Conservation (phyloP, 2,888 invertebrate species). For the Icerya purchasi region DNA sequence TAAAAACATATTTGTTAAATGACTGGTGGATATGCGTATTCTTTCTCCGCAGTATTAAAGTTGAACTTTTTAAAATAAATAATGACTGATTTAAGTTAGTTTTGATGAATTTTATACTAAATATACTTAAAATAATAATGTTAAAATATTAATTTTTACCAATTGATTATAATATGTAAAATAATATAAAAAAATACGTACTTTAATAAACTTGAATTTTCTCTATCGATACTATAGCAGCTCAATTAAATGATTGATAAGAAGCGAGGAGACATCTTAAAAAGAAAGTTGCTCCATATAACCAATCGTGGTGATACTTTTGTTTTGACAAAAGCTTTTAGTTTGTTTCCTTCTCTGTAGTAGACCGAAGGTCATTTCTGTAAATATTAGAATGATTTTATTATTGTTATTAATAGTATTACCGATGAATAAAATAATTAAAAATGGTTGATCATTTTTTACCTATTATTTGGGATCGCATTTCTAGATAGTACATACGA, state of each 20-base stretch:
- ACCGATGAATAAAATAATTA: not conserved
- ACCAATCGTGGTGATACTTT: slow-evolving; percentile 16
- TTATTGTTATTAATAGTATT: not conserved
- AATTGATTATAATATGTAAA: too few species aligned
- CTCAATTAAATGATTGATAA: not conserved
- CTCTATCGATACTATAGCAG: too few species aligned
- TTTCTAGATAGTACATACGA: not conserved
- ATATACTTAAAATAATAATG: too few species aligned
- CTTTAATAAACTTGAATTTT: too few species aligned
- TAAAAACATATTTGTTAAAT: too few species aligned
- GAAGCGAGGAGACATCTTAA: slow-evolving; percentile 11
- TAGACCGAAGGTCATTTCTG: slow-evolving; percentile 24
- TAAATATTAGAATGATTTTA: slow-evolving; percentile 10
- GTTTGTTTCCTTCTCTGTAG: slow-evolving; percentile 21
- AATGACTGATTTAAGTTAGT: too few species aligned
- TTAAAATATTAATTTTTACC: too few species aligned
- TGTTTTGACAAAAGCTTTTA: slow-evolving; percentile 17
- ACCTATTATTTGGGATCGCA: not conserved
- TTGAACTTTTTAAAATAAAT: too few species aligned
- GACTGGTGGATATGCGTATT: too few species aligned
- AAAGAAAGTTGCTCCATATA: slow-evolving; percentile 16
- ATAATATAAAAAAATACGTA: too few species aligned
- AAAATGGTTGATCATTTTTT: not conserved
- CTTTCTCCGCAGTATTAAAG: too few species aligned
- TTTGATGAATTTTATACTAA: too few species aligned